phyloP scores from a whole-genome alignment of 2,113 vertebrate genomes.

The Bambusicola thoracicus region DNA sequence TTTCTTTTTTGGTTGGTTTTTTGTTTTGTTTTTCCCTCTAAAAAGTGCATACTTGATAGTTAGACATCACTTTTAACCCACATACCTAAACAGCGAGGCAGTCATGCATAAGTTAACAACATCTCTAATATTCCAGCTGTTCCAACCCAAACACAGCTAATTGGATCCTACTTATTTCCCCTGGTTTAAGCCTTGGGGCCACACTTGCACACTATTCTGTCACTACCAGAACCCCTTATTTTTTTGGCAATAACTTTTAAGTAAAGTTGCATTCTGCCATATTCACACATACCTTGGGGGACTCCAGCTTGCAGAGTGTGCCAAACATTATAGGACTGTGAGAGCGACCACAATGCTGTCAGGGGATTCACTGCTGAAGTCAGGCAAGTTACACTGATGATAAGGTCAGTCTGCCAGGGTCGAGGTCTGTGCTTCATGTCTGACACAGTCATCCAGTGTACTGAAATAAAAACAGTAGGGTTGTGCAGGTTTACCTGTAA shows the following conservation, averaged over 20 bases:
- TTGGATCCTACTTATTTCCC: not conserved
- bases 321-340: not conserved
- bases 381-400: not conserved
- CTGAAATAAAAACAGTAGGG: not conserved
- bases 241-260: not conserved
- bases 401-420: not conserved
- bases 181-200: not conserved
- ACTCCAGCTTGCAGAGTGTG: not conserved
- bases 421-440: not conserved
- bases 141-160: not conserved
- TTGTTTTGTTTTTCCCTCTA: not conserved
- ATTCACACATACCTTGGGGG: not conserved
- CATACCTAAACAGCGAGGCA: not conserved
- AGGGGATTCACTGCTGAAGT: not conserved
- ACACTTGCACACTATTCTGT: not conserved
- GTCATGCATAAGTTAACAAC: not conserved
- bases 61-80: not conserved
- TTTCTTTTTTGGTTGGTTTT: not conserved
- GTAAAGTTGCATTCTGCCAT: not conserved
- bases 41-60: not conserved
- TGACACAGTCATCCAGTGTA: not conserved
- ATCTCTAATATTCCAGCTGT: not conserved
- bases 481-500: fast-evolving
- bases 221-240: not conserved
- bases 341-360: not conserved